Base-by-base conservation (phyloP, 2,888 invertebrate genomes). In the Chouioia cunea region DNA sequence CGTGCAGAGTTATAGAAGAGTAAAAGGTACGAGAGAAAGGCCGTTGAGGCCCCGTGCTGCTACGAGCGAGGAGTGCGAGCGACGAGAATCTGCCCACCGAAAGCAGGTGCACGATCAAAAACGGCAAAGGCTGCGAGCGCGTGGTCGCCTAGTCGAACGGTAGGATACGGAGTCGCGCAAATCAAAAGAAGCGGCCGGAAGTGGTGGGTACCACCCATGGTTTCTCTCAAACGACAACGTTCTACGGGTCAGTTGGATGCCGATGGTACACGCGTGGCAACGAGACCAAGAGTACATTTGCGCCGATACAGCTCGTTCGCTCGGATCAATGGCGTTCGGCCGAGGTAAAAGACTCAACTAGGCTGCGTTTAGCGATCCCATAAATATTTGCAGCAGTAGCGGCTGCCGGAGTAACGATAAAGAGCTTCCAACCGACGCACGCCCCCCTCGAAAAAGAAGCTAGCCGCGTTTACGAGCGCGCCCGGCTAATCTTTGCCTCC, bases 331-430 rank as follows among this genome's bases (percentile, higher is more conserved):
- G 76, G 76, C 75, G 73, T 75, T 79, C 76, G 73, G 74, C 75
- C 75, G 77, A 80, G 74, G 76, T 71, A 63, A 56, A 58, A 62
- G 74, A 70, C 75, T 76, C 76, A 77, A 76, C 78, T 74, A 78
- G 76, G 70, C 73, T 70, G 78, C 81, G 80, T 79, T 81, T 81
- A 79, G 81, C 80, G 79, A 77, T 79, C 81, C 81, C 82, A 79
- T 82, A 82, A 82, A 82, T 82, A 82, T 82, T 81, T 80, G 79
- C 80, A 79, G 76, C 72, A 75, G 74, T 62, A 46, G 58, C 70
- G 65, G 56, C 65, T 67, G 71, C 62, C 60, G 53, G 70, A 67
- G 67, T 57, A 65, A 56, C 71, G 65, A 53, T 67, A 63, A 57
- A 65, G 57, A 43, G 56, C 36, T 36, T 36, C 36, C 36, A 12